A percentile compares a stretch with the other conserved stretches of the same genome.
phyloP scores from a whole-genome alignment of 1,140 invertebrate genomes.

The Orchesella cincta region DNA sequence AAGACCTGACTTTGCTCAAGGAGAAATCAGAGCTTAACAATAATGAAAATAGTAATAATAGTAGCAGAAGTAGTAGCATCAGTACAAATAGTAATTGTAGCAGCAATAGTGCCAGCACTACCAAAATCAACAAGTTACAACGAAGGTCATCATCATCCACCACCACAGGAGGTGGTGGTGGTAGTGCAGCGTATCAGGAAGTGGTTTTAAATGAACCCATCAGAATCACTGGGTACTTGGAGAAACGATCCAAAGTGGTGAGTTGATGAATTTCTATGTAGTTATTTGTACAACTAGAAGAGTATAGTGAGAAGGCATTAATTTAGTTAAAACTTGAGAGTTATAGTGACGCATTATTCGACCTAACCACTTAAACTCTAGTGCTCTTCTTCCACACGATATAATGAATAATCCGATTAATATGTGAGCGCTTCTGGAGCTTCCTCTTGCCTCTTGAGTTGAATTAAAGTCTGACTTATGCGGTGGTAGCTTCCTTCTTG shows the following conservation, averaged over 20 bases:
- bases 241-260: constrained; percentile 60
- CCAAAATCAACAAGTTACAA: constrained; percentile 1
- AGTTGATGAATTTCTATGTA: constrained; percentile 43
- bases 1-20: constrained; percentile 17
- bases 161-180: not conserved
- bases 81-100: not conserved
- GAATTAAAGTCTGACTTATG: too few relatives aligned
- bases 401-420: too few relatives aligned
- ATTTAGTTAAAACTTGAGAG: too few relatives aligned
- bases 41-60: not conserved
- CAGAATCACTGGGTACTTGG: constrained; percentile 59
- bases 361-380: too few relatives aligned
- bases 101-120: not conserved
- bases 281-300: too few relatives aligned
- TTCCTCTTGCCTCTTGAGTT: too few relatives aligned
- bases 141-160: not conserved
- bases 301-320: too few relatives aligned
- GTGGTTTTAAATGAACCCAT: constrained; percentile 42
- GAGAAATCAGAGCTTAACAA: constrained; percentile 17
- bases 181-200: not conserved
- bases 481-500: too few relatives aligned
- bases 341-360: too few relatives aligned
- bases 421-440: too few relatives aligned
- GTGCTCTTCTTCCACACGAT: too few relatives aligned
- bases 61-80: constrained; percentile 9